Base-by-base conservation (phyloP, 1,140 invertebrate species). In the Drosophila paulistorum region DNA sequence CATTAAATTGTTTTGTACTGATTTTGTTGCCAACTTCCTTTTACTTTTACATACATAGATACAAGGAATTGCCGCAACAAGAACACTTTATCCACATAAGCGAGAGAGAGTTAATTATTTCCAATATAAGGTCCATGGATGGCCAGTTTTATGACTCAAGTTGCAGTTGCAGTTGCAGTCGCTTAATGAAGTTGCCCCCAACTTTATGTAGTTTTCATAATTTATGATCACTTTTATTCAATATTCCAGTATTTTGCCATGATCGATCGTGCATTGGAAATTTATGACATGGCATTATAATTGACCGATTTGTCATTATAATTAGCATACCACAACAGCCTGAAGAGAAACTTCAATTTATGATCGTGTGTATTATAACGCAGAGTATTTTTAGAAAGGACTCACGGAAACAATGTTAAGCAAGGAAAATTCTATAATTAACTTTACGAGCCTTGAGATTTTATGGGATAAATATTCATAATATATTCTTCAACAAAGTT, bases 291-390 rank as follows among this genome's bases (percentile, higher is more conserved):
- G 84, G 86, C 84, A 78, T 75, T 89, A 89, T 89, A 89, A 89
- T 89, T 89, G 84, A 89, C 84, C 84, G 85, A 89, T 89, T 89
- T 89, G 84, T 89, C 84, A 84, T 89, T 80, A 87, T 89, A 87
- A 87, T 87, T 83, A 89, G 80, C 55, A 66, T 74, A 79, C 35
- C 41, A 60, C 41, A 60, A 64, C 64, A 54, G 35, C 39, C 45
- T 37, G 30, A 20, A 54, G 17, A 39, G 33, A 39, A 41, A 71
- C 48, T 68, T 65, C 75, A 86, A 87, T 82, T 83, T 86, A 87
- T 86, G 82, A 11, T 51, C 9, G 11, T 11, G 10, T 51, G 3
- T 71, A 79, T 30, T 55, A 73, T 64, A 61, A 60, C 39, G 11
- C 42, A 23, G 37, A 65, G 74, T 87, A 83, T 77, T 86, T 86